phyloP scores from a whole-genome alignment of 2,888 invertebrate genomes.

The Drosophila quinaria region DNA sequence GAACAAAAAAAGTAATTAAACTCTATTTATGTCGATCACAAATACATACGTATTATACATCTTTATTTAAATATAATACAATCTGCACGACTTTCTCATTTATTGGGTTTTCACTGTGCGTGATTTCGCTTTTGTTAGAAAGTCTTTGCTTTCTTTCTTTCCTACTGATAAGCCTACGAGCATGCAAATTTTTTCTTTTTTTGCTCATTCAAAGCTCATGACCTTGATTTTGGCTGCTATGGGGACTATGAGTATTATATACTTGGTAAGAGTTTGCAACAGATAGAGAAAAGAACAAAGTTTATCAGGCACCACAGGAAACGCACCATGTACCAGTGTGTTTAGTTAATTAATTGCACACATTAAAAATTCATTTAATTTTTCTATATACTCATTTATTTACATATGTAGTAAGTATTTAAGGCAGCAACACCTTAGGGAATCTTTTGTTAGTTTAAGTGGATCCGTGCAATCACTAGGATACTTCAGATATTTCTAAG shows the following conservation, averaged over 20 bases:
- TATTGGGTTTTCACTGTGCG: constrained; percentile 34
- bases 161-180: constrained; percentile 27
- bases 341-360: constrained; percentile 37
- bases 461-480: neutral
- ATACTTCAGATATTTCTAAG: neutral
- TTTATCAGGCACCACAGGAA: constrained; percentile 70
- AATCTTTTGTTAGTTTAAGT: neutral
- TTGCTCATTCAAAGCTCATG: constrained; percentile 26
- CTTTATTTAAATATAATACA: constrained; percentile 25
- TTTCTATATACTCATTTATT: neutral
- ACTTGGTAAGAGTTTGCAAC: constrained; percentile 10
- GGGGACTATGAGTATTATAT: constrained; percentile 14
- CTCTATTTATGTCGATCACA: constrained; percentile 42
- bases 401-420: constrained; percentile 12
- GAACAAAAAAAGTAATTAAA: constrained; percentile 22
- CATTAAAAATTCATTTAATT: constrained; percentile 31
- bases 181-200: constrained; percentile 36
- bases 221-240: constrained; percentile 59
- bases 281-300: constrained; percentile 38
- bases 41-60: constrained; percentile 30
- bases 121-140: constrained; percentile 63
- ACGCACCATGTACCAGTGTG: constrained; percentile 22
- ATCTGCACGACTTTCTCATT: constrained; percentile 44
- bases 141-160: constrained; percentile 40
- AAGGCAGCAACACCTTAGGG: neutral